phyloP scores from a whole-genome alignment of 2,888 invertebrate genomes.

The Drosophila pseudotalamancana region DNA sequence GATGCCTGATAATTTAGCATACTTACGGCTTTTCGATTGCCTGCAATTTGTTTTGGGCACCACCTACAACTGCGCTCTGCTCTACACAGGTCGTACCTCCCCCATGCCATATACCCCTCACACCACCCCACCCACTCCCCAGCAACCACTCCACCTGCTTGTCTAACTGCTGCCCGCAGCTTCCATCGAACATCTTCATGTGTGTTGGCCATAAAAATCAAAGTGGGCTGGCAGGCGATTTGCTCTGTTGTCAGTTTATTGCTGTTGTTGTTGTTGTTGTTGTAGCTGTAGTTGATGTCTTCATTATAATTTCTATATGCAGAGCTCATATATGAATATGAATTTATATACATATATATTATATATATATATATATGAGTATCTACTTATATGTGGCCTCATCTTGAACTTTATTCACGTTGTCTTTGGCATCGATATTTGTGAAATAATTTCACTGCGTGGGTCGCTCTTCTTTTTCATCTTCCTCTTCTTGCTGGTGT shows the following conservation, averaged over 20 bases:
- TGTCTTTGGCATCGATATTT: conserved; percentile 31
- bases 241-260: conserved; percentile 59
- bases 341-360: conserved; percentile 66
- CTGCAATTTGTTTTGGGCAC: conserved; percentile 75
- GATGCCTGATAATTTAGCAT: conserved; percentile 75
- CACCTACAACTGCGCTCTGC: conserved; percentile 65
- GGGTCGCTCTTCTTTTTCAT: conserved; percentile 45
- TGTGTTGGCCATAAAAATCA: conserved; percentile 72
- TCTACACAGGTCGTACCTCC: conserved; percentile 54
- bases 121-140: not conserved
- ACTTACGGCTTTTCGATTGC: conserved; percentile 73
- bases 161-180: conserved; percentile 1
- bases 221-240: conserved; percentile 78
- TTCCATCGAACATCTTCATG: conserved; percentile 43
- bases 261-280: conserved; percentile 42
- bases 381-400: conserved; percentile 18
- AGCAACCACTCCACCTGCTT: not conserved
- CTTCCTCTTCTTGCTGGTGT: conserved; percentile 5
- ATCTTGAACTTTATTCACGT: conserved; percentile 7
- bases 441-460: conserved; percentile 71
- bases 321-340: conserved; percentile 35
- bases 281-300: conserved; percentile 69
- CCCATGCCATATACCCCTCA: conserved; percentile 18
- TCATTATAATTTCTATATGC: conserved; percentile 76
- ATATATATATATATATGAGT: conserved; percentile 24